These are phyloP conservation scores for Brienomyrus longianalis DNA, from an alignment of 2,113 vertebrate genomes.

Conservation along the genomic window DNA sequence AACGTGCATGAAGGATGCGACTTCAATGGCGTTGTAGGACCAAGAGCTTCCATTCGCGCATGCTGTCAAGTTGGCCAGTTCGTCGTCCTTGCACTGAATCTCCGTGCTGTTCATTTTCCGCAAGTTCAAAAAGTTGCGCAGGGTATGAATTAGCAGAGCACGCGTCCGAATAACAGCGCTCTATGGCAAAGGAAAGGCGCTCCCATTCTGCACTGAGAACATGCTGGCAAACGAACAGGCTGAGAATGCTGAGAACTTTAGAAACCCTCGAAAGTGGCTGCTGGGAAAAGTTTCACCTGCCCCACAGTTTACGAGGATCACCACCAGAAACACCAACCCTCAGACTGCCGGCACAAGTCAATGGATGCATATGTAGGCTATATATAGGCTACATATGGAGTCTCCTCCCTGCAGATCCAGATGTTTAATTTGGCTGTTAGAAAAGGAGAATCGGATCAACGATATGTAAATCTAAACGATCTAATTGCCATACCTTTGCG, in stretches of 20 bases:
- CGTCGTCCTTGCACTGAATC: slow-evolving; percentile 38
- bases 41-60: slow-evolving; percentile 34
- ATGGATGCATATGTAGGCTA: neutral
- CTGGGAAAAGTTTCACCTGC: neutral
- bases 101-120: slow-evolving; percentile 55
- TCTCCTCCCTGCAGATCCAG: slow-evolving; percentile 18
- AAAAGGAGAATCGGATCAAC: neutral
- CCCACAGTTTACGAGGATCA: neutral
- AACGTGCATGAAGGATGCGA: slow-evolving; percentile 65
- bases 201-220: neutral
- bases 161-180: neutral
- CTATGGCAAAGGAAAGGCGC: neutral
- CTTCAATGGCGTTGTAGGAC: slow-evolving; percentile 43
- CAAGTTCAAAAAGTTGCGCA: neutral
- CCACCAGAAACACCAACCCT: neutral
- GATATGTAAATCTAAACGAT: neutral
- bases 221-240: neutral
- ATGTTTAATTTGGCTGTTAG: neutral
- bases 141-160: neutral
- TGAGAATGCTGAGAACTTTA: neutral
- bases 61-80: slow-evolving; percentile 30
- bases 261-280: neutral
- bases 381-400: neutral
- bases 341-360: neutral
- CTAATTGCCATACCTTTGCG: neutral